Evolutionary conservation across 2,888 invertebrate genomes (phyloP), one percentile per base, ranked within the genome.

Genomic region (Atherix ibis): DNA sequence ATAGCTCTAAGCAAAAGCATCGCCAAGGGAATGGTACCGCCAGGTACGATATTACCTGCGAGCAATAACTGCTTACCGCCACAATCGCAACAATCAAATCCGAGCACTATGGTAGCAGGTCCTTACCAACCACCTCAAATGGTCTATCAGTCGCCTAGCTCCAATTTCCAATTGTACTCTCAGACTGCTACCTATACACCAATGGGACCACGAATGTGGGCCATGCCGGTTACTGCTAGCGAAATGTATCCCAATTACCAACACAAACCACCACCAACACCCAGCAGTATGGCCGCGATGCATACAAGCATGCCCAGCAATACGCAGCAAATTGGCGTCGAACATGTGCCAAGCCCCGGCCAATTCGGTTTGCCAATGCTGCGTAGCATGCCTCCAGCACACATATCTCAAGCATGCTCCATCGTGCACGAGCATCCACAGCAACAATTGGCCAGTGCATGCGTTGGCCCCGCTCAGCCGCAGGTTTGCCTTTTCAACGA

Each of bases 1-100:
- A 60, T 68, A 10, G 68, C 67, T 2, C 64, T 69, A 4, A 66
- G 64, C 17, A 44, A 43, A 36, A 42, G 40, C 35, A 40, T 43
- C 10, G 37, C 40, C 3, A 43, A 46, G 27, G 41, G 38, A 22
- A 22, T 22, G 6, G 6, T 22, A 18, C 37, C 37, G 8, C 25
- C 37, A 4, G 36, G 32, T 5, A 25, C 35, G 9, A n/a, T 24
- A 15, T 16, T 32, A 17, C 41, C 38, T 13, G 15, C 14, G 3
- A 26, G 28, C 14, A 35, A 32, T 29, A 18, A 29, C 18, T 24
- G 35, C 18, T 17, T 41, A 12, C 29, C 31, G 6, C 24, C 31
- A 9, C 29, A 16, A 26, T 30, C 37, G 4, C 24, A 32, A 29
- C 31, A 37, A n/a, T 27, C n/a, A 9, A n/a, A n/a, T n/a, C n/a